Percentiles rank a stretch among this genome's conserved stretches.
Conservation (phyloP, 2,113 vertebrate genomes). For the Cynocephalus volans region DNA sequence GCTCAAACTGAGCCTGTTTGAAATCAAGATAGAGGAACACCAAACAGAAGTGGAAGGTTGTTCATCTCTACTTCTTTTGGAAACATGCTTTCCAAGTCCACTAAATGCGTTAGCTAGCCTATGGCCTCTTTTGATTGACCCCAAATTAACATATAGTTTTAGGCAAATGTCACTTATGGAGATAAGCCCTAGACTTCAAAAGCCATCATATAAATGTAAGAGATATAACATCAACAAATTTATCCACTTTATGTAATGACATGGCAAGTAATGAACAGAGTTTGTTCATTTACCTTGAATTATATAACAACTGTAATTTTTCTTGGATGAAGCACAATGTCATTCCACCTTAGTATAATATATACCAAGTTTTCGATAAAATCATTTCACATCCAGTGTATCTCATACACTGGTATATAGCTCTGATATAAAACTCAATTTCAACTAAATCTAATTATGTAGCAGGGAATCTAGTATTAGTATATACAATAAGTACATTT, state of each 20-base stretch:
- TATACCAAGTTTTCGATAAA: conserved; percentile 44
- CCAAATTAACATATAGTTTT: conserved; percentile 44
- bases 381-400: conserved; percentile 7
- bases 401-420: conserved; percentile 26
- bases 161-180: neutral
- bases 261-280: neutral
- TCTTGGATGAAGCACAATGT: conserved; percentile 7
- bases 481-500: neutral
- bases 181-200: conserved; percentile 5
- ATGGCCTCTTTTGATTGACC: neutral
- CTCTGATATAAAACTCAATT: conserved; percentile 66
- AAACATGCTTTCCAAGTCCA: neutral
- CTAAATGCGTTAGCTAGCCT: neutral
- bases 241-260: conserved; percentile 15
- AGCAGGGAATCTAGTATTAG: conserved; percentile 37
- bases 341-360: conserved; percentile 43
- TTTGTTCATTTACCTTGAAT: conserved; percentile 60
- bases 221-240: neutral
- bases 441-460: conserved; percentile 53
- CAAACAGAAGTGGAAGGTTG: neutral
- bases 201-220: neutral
- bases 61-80: neutral
- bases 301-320: neutral
- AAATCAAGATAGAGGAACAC: conserved; percentile 7
- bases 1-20: neutral